Evolutionary conservation across 2,797 vertebrate species (phyloP).

Genomic region (Eleutherodactylus coqui): DNA sequence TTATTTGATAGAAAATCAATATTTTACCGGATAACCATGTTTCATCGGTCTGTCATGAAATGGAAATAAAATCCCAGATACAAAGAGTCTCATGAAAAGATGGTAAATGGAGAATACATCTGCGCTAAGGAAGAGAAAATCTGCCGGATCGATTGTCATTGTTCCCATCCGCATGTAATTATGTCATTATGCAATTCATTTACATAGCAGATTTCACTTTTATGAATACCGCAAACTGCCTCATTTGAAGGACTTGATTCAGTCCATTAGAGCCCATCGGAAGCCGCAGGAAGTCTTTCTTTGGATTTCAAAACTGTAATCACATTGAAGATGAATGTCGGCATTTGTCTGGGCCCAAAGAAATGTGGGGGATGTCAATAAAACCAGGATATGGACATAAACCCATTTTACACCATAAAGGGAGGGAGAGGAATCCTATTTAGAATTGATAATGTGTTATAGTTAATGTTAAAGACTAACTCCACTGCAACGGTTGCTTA

Average conservation of each 20-base stretch:
- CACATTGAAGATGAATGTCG: neutral
- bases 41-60: neutral
- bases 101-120: neutral
- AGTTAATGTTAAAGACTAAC: too few species aligned
- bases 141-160: slow-evolving; percentile 13
- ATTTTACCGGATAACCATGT: neutral
- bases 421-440: neutral
- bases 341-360: neutral
- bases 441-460: too few species aligned
- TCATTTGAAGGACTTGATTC: slow-evolving; percentile 18
- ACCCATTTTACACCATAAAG: neutral
- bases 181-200: slow-evolving; percentile 48
- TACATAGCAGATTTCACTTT: slow-evolving; percentile 26
- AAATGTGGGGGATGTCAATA: neutral
- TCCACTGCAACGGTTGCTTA: too few species aligned
- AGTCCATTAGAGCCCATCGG: slow-evolving; percentile 11
- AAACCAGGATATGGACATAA: neutral
- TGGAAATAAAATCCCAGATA: neutral
- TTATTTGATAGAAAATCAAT: slow-evolving; percentile 3
- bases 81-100: slow-evolving; percentile 10
- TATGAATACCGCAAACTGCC: slow-evolving; percentile 38
- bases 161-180: slow-evolving; percentile 36
- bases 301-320: slow-evolving; percentile 36
- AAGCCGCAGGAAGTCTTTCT: slow-evolving; percentile 10
- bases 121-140: neutral